Evolutionary conservation across 2,888 invertebrate species (phyloP).

Genomic region (Tipula helvola): DNA sequence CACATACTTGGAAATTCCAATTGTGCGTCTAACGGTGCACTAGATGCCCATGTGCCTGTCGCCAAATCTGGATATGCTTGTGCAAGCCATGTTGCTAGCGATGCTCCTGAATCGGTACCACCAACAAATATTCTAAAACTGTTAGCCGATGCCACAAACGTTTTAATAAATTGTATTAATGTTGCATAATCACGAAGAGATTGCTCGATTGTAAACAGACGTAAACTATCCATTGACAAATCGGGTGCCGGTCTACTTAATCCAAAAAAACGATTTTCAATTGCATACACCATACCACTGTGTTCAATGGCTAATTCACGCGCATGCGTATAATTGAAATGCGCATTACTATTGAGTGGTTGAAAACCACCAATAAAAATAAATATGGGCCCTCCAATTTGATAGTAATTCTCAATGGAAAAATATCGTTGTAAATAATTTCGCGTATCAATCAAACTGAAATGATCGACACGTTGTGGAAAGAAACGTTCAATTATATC

Average conservation of each 20-base stretch:
- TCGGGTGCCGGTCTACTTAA: not conserved
- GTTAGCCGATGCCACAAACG: not conserved
- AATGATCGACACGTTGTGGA: slow-evolving; percentile 4
- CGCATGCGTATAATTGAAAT: not conserved
- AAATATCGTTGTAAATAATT: not conserved
- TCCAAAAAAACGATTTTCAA: slow-evolving; percentile 4
- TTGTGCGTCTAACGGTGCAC: not conserved
- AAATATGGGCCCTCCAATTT: not conserved
- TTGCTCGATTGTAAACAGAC: not conserved
- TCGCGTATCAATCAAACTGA: not conserved
- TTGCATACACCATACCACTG: not conserved
- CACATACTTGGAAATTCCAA: not conserved
- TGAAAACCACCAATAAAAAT: not conserved
- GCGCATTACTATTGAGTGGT: not conserved
- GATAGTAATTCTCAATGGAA: not conserved
- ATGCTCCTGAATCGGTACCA: not conserved
- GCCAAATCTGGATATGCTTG: not conserved
- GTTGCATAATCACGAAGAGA: not conserved
- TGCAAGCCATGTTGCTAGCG: not conserved
- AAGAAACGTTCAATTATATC: not conserved
- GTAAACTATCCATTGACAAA: not conserved
- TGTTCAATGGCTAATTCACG: not conserved
- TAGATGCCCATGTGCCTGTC: not conserved
- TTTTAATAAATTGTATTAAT: not conserved
- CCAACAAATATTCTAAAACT: not conserved